Evolutionary conservation across 2,888 invertebrate species (phyloP).

Genomic region (Tinea pellionella): DNA sequence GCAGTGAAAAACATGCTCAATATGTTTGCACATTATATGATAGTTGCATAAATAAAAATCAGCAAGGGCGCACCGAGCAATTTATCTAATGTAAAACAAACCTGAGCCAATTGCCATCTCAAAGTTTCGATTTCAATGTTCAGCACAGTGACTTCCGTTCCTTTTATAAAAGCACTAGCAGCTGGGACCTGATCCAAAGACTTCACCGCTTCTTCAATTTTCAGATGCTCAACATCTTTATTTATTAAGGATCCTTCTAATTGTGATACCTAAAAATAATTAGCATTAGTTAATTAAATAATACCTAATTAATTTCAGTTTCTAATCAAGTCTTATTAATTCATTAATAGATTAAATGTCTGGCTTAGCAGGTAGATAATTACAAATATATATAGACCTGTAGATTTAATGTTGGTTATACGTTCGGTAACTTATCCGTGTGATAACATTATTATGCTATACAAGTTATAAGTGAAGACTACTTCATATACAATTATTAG

Average conservation of each 20-base stretch:
- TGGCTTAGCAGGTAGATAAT: background rate
- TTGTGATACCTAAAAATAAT: background rate
- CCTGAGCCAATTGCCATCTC: constrained; percentile 80
- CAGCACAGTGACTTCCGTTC: constrained; percentile 58
- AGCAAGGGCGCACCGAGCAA: no score
- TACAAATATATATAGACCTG: background rate
- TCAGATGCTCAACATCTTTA: constrained; percentile 26
- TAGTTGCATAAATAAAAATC: no score
- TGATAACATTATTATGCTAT: no score
- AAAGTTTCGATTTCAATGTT: constrained; percentile 77
- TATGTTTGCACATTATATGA: no score
- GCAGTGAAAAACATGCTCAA: no score
- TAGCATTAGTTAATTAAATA: background rate
- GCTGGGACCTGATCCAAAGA: constrained; percentile 30
- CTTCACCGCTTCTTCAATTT: constrained; percentile 34
- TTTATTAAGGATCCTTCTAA: background rate
- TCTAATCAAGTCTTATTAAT: background rate
- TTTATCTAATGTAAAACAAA: constrained; percentile 30
- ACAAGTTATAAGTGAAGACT: no score
- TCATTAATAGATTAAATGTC: background rate
- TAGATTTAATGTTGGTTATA: no score
- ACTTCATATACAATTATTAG: no score
- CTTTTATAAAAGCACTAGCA: constrained; percentile 30
- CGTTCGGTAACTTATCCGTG: no score
- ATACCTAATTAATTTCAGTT: background rate